Base-by-base conservation (phyloP, 2,797 vertebrate genomes). In the Leucoraja ocellata region DNA sequence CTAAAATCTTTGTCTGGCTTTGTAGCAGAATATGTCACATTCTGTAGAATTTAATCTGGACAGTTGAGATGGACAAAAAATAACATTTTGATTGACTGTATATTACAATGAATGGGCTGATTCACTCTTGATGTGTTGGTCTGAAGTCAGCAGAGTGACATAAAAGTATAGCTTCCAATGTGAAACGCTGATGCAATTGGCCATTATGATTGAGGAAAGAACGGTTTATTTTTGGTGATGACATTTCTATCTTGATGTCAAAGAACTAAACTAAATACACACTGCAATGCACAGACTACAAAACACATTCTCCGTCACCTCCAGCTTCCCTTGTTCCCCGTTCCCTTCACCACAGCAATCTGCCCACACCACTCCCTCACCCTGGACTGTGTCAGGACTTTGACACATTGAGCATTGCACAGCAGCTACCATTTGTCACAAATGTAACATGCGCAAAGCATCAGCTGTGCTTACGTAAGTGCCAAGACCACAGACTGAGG, bases 401-500 rank as follows among this genome's bases (percentile, higher is more conserved):
- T 54, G 90, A 14, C 68, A 76, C 25, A 16, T 74, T 54, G 14
- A n/a, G 71, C 32, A 54, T 92, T 74, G 76, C 4, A 39, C 4
- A 91, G 6, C 0, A 74, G 16, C 36, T 23, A 39, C 36, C 90
- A 92, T 74, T 76, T 58, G 71, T 92, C 71, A 76, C 68, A 58
- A 91, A 92, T 76, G 13, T 91, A 74, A 73, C 8, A 46, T 74
- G 90, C 36, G 28, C 71, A 16, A 76, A 92, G 73, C 46, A 92
- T 73, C 71, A 25, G 90, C 90, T 92, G 68, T 76, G 90, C 90
- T 46, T n/a, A 25, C 73, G 21, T 58, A 58, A 54, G 5, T 76
- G 46, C 36, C 90, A 92, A 92, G 90, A 76, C 71, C 65, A 46
- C 71, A 92, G 36, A 76, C 73, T 76, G 90, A 92, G 90, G 90